Evolutionary conservation across 2,113 vertebrate genomes (phyloP).

Genomic region (Mustela nigripes): DNA sequence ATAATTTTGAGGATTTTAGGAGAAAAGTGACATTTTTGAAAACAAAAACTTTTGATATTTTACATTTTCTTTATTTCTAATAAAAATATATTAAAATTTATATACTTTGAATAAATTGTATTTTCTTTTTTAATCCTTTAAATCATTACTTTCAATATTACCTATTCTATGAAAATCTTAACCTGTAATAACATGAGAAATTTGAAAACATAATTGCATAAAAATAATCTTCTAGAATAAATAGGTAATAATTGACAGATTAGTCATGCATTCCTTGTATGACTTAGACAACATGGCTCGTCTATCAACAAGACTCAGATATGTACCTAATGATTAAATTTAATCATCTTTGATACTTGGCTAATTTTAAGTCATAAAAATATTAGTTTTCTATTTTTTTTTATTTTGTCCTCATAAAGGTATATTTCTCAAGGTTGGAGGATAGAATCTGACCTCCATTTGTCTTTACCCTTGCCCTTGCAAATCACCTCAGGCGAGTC

Average conservation of each 20-base stretch:
- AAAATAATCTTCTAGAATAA: not conserved
- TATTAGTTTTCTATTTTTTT: not conserved
- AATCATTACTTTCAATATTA: not conserved
- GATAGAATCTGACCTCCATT: not conserved
- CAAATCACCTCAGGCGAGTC: not conserved
- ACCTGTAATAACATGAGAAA: not conserved
- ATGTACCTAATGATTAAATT: conserved; percentile 8
- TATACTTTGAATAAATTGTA: not conserved
- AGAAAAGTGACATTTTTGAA: conserved; percentile 3
- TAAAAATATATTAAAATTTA: not conserved
- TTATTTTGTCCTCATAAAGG: not conserved
- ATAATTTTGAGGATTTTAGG: not conserved
- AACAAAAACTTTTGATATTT: not conserved
- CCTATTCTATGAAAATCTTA: not conserved
- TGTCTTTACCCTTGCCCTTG: not conserved
- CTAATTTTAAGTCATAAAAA: conserved; percentile 20
- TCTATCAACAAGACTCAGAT: not conserved
- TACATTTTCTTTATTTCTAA: not conserved
- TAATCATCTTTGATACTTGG: conserved; percentile 28
- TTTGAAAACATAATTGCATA: conserved; percentile 18
- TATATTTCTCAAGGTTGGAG: not conserved
- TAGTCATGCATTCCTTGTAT: not conserved
- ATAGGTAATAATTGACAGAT: not conserved
- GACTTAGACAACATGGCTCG: not conserved
- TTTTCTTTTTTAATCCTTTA: conserved; percentile 52